Evolutionary conservation across 2,888 invertebrate genomes (phyloP).

Genomic region (Ptychoptera contaminata): DNA sequence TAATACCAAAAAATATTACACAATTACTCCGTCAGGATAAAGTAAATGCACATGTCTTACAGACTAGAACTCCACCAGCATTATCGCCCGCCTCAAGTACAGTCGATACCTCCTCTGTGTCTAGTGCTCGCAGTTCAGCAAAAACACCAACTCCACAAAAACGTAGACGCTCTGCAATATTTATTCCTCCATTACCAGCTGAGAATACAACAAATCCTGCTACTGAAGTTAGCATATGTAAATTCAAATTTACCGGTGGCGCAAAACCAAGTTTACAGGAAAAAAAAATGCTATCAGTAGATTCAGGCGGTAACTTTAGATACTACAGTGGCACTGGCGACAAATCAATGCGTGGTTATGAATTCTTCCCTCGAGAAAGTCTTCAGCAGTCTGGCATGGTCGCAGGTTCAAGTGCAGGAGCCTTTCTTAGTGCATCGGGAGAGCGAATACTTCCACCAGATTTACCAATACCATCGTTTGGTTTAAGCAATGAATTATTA

Average conservation of each 20-base stretch:
- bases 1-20: constrained; percentile 3
- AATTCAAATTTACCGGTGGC: constrained; percentile 85
- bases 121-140: constrained; percentile 10
- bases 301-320: constrained; percentile 74
- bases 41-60: background rate
- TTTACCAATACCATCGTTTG: constrained; percentile 18
- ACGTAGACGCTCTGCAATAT: constrained; percentile 66
- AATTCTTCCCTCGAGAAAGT: constrained; percentile 59
- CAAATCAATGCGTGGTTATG: constrained; percentile 60
- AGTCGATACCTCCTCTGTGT: constrained; percentile 22
- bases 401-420: constrained; percentile 35
- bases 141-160: constrained; percentile 36
- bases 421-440: constrained; percentile 35
- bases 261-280: constrained; percentile 78
- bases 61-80: constrained; percentile 24
- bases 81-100: constrained; percentile 29
- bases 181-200: constrained; percentile 66
- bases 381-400: constrained; percentile 42
- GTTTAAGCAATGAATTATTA: constrained; percentile 25
- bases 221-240: constrained; percentile 79
- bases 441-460: constrained; percentile 28
- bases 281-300: constrained; percentile 82
- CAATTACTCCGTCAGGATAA: background rate
- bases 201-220: constrained; percentile 61
- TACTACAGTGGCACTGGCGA: constrained; percentile 78